A percentile compares a stretch with the other conserved stretches of the same genome.
These are phyloP conservation scores for Tribolium freemani DNA, from an alignment of 2,888 invertebrate species.

Conservation along the genomic window DNA sequence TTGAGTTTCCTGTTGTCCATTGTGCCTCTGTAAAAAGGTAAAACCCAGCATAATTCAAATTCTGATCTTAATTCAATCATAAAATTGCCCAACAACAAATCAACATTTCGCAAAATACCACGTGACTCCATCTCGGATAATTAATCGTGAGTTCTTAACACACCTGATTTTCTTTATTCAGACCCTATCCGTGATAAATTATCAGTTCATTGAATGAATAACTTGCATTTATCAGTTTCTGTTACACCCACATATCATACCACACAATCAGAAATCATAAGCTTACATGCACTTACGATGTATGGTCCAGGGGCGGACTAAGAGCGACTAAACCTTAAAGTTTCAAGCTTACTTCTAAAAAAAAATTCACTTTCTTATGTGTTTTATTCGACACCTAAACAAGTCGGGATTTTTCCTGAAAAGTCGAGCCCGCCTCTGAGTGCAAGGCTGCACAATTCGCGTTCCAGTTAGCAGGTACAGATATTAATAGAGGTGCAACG, in stretches of 20 bases:
- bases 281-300: conserved; percentile 40
- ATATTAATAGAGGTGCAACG: conserved; percentile 57
- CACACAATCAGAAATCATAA: conserved; percentile 55
- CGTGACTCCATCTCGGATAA: conserved; percentile 29
- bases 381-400: no score
- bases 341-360: no score
- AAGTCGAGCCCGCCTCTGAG: neutral
- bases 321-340: neutral
- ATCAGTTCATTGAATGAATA: conserved; percentile 44
- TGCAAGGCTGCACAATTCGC: conserved; percentile 19
- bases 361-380: no score
- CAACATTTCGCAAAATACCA: conserved; percentile 26
- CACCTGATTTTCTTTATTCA: conserved; percentile 41
- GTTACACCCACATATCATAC: conserved; percentile 56
- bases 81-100: conserved; percentile 27
- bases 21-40: neutral
- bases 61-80: conserved; percentile 23
- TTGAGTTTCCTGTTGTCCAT: neutral
- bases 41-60: neutral
- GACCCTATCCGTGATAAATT: conserved; percentile 48
- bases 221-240: conserved; percentile 51
- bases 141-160: conserved; percentile 35
- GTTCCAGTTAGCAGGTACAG: conserved; percentile 58
- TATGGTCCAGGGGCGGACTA: neutral
- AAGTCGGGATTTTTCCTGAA: no score